Evolutionary conservation across 2,888 invertebrate genomes (phyloP).

Genomic region (Chaetogeoica ovagalla): DNA sequence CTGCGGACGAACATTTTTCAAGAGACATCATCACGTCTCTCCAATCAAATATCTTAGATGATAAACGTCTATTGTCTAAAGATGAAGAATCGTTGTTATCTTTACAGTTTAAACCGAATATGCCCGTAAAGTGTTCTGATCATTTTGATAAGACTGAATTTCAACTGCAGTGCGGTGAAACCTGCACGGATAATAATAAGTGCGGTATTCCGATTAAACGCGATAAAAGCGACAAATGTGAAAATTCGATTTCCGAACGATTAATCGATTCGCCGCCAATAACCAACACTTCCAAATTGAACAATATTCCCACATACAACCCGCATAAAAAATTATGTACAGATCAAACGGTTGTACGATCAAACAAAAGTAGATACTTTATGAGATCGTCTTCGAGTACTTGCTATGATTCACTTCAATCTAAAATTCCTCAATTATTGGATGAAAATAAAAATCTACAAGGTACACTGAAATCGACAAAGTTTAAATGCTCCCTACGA

Average conservation of each 20-base stretch:
- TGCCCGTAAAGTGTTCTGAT: conserved; percentile 27
- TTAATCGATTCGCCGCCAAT: not conserved
- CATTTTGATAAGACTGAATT: conserved; percentile 32
- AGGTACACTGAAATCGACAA: not conserved
- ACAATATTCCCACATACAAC: conserved; percentile 9
- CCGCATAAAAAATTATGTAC: conserved; percentile 39
- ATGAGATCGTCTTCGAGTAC: conserved; percentile 43
- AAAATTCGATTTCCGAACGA: conserved; percentile 11
- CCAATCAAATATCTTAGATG: conserved; percentile 17
- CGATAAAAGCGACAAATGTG: not conserved
- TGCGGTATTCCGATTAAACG: conserved; percentile 9
- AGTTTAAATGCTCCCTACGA: conserved; percentile 18
- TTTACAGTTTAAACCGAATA: conserved; percentile 12
- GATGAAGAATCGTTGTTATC: conserved; percentile 30
- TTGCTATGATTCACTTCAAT: conserved; percentile 16
- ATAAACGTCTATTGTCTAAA: conserved; percentile 16
- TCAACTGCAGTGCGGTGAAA: not conserved
- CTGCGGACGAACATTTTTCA: not conserved
- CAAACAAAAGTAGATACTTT: conserved; percentile 43
- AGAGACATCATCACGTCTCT: conserved; percentile 9
- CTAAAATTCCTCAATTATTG: conserved; percentile 27
- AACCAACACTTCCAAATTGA: conserved; percentile 3
- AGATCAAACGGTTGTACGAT: not conserved
- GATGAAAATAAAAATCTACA: conserved; percentile 45
- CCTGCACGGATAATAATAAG: not conserved